These are phyloP conservation scores for Cephus pygmeus DNA, from an alignment of 2,888 invertebrate species.

Conservation along the genomic window DNA sequence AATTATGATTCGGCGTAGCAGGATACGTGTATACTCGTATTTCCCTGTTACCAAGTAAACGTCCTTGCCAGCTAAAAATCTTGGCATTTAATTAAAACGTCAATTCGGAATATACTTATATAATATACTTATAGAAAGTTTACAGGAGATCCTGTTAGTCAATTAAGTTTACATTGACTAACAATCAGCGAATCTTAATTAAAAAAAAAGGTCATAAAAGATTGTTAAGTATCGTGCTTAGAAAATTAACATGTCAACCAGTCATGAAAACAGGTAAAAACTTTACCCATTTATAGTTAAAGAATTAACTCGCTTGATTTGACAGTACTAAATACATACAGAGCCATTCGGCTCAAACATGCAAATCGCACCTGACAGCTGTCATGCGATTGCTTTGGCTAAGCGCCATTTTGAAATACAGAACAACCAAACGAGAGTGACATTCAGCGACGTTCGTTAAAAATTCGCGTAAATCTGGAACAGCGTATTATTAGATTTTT, in stretches of 20 bases:
- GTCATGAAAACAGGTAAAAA: not conserved
- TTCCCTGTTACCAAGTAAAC: not conserved
- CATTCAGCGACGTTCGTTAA: not conserved
- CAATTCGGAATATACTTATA: not conserved
- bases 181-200: not conserved
- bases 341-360: not conserved
- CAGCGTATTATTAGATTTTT: not conserved
- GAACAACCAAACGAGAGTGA: not conserved
- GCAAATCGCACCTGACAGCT: not conserved
- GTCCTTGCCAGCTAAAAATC: not conserved
- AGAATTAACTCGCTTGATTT: not conserved
- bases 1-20: not conserved
- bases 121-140: not conserved
- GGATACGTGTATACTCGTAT: not conserved
- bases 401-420: not conserved
- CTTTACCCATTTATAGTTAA: not conserved
- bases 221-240: not conserved
- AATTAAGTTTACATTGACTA: not conserved
- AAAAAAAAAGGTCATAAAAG: not conserved
- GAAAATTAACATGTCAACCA: not conserved
- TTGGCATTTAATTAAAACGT: not conserved
- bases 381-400: not conserved
- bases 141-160: not conserved
- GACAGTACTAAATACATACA: not conserved
- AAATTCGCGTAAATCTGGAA: not conserved